phyloP scores from a whole-genome alignment of 2,797 vertebrate genomes.

The Esox lucius region DNA sequence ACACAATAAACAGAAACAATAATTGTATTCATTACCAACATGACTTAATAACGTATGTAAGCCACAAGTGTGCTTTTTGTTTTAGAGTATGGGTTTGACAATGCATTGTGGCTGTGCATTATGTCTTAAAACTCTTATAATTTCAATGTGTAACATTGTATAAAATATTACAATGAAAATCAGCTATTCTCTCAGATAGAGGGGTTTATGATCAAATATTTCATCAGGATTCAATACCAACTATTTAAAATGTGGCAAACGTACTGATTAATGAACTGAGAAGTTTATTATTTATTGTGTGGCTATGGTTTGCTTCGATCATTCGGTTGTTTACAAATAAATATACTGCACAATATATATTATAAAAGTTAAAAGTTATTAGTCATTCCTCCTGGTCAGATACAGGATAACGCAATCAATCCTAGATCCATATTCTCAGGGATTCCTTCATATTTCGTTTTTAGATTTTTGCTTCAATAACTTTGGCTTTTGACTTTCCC shows the following conservation, averaged over 20 bases:
- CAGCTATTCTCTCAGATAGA: neutral
- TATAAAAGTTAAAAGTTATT: neutral
- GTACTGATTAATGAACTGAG: too few relatives aligned
- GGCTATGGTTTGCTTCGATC: neutral
- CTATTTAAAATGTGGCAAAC: too few relatives aligned
- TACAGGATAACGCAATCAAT: neutral
- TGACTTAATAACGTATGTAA: neutral
- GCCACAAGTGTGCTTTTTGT: neutral
- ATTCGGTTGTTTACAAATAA: neutral
- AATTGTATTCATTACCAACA: too few relatives aligned
- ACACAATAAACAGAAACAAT: neutral
- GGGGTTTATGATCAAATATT: neutral
- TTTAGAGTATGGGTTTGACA: neutral
- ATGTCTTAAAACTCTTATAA: neutral
- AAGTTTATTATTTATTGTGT: neutral
- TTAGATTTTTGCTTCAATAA: neutral
- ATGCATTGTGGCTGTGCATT: neutral
- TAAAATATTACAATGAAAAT: neutral
- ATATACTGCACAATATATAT: neutral
- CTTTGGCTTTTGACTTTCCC: constrained; percentile 48
- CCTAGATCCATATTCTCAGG: neutral
- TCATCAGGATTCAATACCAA: neutral
- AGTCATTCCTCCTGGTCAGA: neutral
- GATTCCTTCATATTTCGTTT: neutral
- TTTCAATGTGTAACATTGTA: neutral